Evolutionary conservation across 2,113 vertebrate species (phyloP), one percentile per base, ranked within the genome.

Genomic region (Haemorhous mexicanus): DNA sequence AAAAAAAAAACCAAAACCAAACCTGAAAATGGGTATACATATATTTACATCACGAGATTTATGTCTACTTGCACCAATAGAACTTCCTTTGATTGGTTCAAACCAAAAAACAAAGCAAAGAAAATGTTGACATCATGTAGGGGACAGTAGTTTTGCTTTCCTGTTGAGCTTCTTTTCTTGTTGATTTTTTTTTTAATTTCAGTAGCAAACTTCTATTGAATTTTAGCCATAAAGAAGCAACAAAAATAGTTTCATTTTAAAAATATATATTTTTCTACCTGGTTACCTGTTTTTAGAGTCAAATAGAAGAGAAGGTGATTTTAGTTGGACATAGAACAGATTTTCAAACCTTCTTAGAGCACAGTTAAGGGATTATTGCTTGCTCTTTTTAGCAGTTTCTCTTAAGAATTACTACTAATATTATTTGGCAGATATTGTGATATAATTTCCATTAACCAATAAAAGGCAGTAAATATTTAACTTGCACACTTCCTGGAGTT

Each of bases 381-480:
- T 58, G 7, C 47, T 61, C 16, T 94, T 81, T 78, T n/a, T 41
- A 55, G n/a, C 3, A 90, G 8, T 18, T 70, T 70, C 16, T 88
- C 19, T 90, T 80, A 86, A 87, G n/a, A 81, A 81, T 44, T 82
- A 22, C 20, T 53, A 37, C 27, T 77, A 75, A 72, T 39, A 55
- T 41, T 82, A 75, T 41, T 8, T 83, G 30, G 19, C 47, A 72
- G 18, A 11, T 37, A 64, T 69, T 46, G 47, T 1, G 63, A 68
- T 39, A 59, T 41, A 49, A 81, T 84, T 93, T 78, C 33, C 58
- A 58, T 35, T 78, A 70, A 32, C 13, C 19, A 87, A 41, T 46
- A 73, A 89, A 82, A 85, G 20, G 24, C 17, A 70, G 19, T 78
- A 87, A 89, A 39, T 85, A 85, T 62, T 89, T 83, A 90, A 90